Evolutionary conservation across 2,888 invertebrate genomes (phyloP).

Genomic region (Nomada lathburiana): DNA sequence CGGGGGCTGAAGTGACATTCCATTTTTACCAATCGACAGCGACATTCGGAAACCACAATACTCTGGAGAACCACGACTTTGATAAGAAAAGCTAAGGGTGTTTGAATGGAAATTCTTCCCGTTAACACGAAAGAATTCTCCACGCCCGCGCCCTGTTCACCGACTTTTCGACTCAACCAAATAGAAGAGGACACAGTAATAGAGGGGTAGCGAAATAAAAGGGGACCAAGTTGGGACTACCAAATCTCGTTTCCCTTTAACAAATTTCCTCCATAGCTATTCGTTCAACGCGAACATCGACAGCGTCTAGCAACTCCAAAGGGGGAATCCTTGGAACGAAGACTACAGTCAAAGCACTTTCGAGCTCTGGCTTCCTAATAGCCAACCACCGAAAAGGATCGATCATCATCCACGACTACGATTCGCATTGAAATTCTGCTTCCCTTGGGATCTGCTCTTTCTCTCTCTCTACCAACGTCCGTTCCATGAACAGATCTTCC

Average conservation of each 20-base stretch:
- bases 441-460: constrained; percentile 23
- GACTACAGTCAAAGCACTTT: constrained; percentile 47
- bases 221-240: constrained; percentile 2
- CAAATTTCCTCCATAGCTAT: constrained; percentile 51
- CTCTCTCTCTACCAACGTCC: background rate
- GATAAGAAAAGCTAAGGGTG: constrained; percentile 27
- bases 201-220: background rate
- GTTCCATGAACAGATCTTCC: background rate
- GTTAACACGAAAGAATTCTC: constrained; percentile 31
- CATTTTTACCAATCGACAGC: constrained; percentile 12
- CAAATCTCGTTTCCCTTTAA: constrained; percentile 47
- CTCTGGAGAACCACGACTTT: constrained; percentile 12
- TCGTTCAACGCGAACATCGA: constrained; percentile 20
- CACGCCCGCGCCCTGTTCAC: background rate
- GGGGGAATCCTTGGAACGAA: constrained; percentile 38
- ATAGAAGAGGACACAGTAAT: background rate
- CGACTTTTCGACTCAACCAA: background rate
- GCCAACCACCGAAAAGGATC: constrained; percentile 51
- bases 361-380: constrained; percentile 32
- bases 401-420: constrained; percentile 51
- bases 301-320: background rate
- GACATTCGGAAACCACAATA: constrained; percentile 42
- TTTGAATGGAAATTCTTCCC: constrained; percentile 45
- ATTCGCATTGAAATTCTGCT: constrained; percentile 49
- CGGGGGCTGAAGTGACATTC: constrained; percentile 14